Base-by-base conservation (phyloP, 1,140 invertebrate species). In the Megathymus violae region DNA sequence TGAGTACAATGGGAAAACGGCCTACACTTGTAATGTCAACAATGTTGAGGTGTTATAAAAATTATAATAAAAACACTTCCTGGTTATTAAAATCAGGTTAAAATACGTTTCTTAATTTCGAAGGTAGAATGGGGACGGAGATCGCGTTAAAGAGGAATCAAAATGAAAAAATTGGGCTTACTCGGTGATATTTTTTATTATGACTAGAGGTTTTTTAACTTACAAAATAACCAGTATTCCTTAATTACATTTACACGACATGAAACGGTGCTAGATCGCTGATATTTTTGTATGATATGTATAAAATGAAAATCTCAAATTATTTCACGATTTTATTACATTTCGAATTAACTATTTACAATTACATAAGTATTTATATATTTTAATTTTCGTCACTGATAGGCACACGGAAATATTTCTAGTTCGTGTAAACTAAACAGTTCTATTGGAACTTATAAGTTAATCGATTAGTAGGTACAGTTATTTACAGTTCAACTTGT, bases 191-290 rank as follows among this genome's bases (percentile, higher is more conserved):
- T 84, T 79, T 86, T 89, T 90, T 89, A 90, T 90, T 90, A 88
- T 90, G 88, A 90, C 88, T 90, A 90, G 88, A 90, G 82, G 88
- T 90, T 86, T 86, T 76, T 85, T 83, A 88, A 84, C 69, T 88
- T 90, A 88, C 79, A 90, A 88, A 90, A 88, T 80, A 86, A 88
- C 80, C 74, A 68, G 73, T 84, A 78, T 80, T 74, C 64, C 71
- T 80, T 84, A 71, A 75, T 70, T 77, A 78, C 69, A 77, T 76
- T 82, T 80, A 86, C 85, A 88, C 84, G 82, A 82, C 69, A 70
- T 51, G 50, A 80, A 77, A 80, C 65, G 59, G 62, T 72, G 62
- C 62, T 63, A n/a, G n/a, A 67, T 82, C 54, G 72, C 54, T 66
- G 74, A 78, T 89, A 80, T n/a, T 85, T 79, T 82, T 59, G 66